Evolutionary conservation across 2,113 vertebrate genomes (phyloP), one percentile per base, ranked within the genome.

Genomic region (Rhipidura dahli): DNA sequence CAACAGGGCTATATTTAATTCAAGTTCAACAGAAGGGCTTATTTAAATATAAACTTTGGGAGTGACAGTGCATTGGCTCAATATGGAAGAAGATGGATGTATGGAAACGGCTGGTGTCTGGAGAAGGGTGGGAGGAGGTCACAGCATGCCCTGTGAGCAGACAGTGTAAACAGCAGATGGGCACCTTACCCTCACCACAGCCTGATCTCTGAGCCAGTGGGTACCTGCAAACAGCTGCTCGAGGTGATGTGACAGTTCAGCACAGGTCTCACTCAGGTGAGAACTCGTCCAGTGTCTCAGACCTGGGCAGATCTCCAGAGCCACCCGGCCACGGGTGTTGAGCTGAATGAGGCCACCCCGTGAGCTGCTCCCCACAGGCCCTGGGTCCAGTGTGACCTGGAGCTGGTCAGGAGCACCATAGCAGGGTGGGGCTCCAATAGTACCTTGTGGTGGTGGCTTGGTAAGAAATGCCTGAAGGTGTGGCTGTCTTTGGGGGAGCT

Each of bases 21-120:
- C 1, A 76, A 85, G 94, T 97, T 96, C 94, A 96, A 15, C 94
- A 94, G 87, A 94, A 96, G 96, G 92, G 59, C 91, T 94, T 90
- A 89, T 96, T 96, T 94, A 96, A 97, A 96, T 94, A 96, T 82
- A 90, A 94, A 80, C 73, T 54, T 72, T n/a, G 87, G 73, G 87
- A 94, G 72, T 89, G 91, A 82, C 92, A 75, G 93, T 1, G 0
- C 84, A 16, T 61, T 89, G 91, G 91, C 85, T 93, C 93, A 59
- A 15, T 57, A 7, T 30, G 61, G 76, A 16, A 8, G 39, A 16
- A 71, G 76, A 80, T 75, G 60, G 87, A 53, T 39, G 80, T 28
- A 14, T 86, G 91, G 88, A 56, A 91, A 69, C 0, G 61, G 83
- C 73, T 89, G 97, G 50, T 76, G 90, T 87, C 77, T 88, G 93